These are phyloP conservation scores for Procavia capensis DNA, from an alignment of 2,113 vertebrate genomes.

Conservation along the genomic window DNA sequence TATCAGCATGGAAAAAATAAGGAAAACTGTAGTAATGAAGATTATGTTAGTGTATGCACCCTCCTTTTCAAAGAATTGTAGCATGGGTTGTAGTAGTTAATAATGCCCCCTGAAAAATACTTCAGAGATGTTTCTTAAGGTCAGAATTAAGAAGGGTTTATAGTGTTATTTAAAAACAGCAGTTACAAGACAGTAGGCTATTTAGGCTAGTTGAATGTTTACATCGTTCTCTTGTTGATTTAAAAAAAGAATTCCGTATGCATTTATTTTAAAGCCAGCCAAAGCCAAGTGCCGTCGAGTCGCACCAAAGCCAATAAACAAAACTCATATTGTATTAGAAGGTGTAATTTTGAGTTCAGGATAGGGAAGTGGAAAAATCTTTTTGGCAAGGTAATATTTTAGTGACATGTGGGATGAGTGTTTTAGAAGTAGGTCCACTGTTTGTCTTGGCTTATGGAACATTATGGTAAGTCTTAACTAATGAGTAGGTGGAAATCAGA, in stretches of 20 bases:
- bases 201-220: conserved; percentile 14
- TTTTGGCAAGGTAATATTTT: conserved; percentile 66
- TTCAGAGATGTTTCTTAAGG: conserved; percentile 8
- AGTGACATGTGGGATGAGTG: conserved; percentile 88
- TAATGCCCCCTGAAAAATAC: neutral
- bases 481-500: conserved; percentile 84
- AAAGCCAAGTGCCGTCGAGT: no score
- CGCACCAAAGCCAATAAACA: neutral
- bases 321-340: conserved; percentile 31
- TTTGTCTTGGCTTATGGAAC: conserved; percentile 89
- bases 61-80: neutral
- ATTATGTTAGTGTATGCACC: neutral
- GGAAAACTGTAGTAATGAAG: neutral
- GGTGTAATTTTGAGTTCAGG: conserved; percentile 27
- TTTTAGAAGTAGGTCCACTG: conserved; percentile 84
- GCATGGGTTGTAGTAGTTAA: neutral
- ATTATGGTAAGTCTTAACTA: conserved; percentile 85
- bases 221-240: neutral
- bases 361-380: conserved; percentile 22
- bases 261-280: conserved; percentile 28
- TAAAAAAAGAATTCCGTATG: neutral
- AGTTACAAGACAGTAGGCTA: neutral
- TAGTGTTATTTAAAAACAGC: neutral
- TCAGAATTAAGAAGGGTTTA: neutral
- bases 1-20: neutral